Base-by-base conservation (phyloP, 2,113 vertebrate species). In the Thamnophis sirtalis region DNA sequence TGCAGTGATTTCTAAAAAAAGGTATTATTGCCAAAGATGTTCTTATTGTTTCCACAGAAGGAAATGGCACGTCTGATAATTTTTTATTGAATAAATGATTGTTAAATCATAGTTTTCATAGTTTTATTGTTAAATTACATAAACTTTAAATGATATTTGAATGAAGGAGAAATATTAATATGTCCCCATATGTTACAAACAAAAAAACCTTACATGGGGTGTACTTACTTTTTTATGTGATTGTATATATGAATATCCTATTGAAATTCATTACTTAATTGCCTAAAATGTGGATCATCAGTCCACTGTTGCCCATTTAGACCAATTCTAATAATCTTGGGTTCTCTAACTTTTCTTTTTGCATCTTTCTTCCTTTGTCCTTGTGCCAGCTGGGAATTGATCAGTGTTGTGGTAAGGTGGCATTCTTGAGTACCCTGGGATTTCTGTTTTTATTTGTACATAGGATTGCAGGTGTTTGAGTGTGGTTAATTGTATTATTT, bases 301-400 rank as follows among this genome's bases (percentile, higher is more conserved):
- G 55, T 50, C 80, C 87, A 54, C 15, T 89, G 49, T 51, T 63
- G n/a, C 55, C 87, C 80, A 63, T 86, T 85, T 86, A 86, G 88
- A 53, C 49, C 48, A 63, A 89, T 86, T 38, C 89, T 84, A 89
- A 28, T 50, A 51, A 86, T 63, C 49, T 89, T 86, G 55, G 55
- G 55, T 89, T 68, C 55, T 94, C 89, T 94, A 90, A 89, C 80
- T 89, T 92, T 92, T 92, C 80, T 89, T 24, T 92, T 93, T 92
- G 86, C 86, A 92, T 92, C 68, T 93, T 92, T 88, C 28, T 87
- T 86, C 49, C 80, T 92, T 86, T 88, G 58, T 86, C 91, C 91
- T 92, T 92, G 54, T 92, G 85, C 90, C 90, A 91, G 73, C 90
- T 91, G 92, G 73, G 90, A 85, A 91, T 63, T 4, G 28, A 50